Conservation (phyloP, 2,113 vertebrate genomes). For the Solenodon paradoxus region DNA sequence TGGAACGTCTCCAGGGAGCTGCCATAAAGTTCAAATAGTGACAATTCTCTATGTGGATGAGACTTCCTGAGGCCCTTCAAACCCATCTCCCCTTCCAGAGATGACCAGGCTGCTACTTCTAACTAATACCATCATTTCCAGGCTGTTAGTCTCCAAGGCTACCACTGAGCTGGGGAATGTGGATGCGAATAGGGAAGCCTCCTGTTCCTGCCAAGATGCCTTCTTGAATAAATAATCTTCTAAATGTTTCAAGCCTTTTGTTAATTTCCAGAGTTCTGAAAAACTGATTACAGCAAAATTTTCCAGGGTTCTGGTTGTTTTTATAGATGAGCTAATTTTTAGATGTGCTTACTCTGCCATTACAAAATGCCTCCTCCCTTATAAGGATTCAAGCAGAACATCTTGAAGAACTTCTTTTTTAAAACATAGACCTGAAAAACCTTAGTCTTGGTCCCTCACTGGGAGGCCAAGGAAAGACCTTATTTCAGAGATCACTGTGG, state of each 20-base stretch:
- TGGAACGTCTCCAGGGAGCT: not conserved
- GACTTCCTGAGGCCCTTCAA: not conserved
- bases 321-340: not conserved
- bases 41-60: not conserved
- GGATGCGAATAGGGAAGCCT: not conserved
- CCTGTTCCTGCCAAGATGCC: not conserved
- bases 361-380: not conserved
- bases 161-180: not conserved
- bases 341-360: not conserved
- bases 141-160: not conserved
- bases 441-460: not conserved
- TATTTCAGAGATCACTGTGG: not conserved
- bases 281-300: not conserved
- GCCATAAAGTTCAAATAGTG: not conserved
- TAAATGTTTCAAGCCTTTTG: not conserved
- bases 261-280: constrained; percentile 17
- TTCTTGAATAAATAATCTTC: not conserved
- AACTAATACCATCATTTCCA: not conserved
- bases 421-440: not conserved
- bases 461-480: not conserved
- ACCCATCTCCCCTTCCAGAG: not conserved
- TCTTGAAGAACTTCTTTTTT: not conserved
- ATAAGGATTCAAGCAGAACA: not conserved
- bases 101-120: not conserved
- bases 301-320: not conserved